A percentile compares a stretch with the other conserved stretches of the same genome.
phyloP scores from a whole-genome alignment of 2,797 vertebrate genomes.

The Mormyrops boulengeri region DNA sequence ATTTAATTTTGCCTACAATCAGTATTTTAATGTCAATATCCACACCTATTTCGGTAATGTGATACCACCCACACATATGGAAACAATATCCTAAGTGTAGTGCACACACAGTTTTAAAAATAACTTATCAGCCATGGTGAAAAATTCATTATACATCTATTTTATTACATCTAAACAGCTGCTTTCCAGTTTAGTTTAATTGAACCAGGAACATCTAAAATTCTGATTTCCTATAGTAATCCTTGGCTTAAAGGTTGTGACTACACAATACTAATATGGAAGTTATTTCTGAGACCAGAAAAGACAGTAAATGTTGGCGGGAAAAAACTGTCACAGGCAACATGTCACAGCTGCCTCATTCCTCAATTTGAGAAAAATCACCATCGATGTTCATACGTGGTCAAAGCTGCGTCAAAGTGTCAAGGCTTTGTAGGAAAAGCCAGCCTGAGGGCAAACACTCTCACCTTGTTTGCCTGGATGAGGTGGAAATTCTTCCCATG shows the following conservation, averaged over 20 bases:
- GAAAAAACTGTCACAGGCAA: not conserved
- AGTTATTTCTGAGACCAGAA: not conserved
- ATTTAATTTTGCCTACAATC: not conserved
- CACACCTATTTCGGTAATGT: not conserved
- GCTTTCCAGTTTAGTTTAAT: not conserved
- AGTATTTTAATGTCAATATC: not conserved
- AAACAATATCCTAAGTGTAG: not conserved
- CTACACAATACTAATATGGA: not conserved
- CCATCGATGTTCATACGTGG: not conserved
- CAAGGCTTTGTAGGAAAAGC: not conserved
- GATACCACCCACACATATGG: not conserved
- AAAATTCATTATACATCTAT: not conserved
- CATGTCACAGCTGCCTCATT: not conserved
- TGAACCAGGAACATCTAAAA: not conserved
- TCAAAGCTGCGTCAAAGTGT: not conserved
- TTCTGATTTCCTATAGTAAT: not conserved
- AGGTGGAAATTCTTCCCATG: slow-evolving; percentile 96
- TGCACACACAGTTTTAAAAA: not conserved
- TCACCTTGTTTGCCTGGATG: slow-evolving; percentile 93
- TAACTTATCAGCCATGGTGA: not conserved
- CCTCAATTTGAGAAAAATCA: not conserved
- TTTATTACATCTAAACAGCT: not conserved
- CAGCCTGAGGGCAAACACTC: not conserved
- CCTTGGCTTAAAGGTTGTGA: not conserved
- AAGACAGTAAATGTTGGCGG: not conserved